Percentiles rank a stretch among this genome's conserved stretches.
Evolutionary conservation across 2,888 invertebrate species (phyloP).

Genomic region (Sinopyrophorus schimmeli): DNA sequence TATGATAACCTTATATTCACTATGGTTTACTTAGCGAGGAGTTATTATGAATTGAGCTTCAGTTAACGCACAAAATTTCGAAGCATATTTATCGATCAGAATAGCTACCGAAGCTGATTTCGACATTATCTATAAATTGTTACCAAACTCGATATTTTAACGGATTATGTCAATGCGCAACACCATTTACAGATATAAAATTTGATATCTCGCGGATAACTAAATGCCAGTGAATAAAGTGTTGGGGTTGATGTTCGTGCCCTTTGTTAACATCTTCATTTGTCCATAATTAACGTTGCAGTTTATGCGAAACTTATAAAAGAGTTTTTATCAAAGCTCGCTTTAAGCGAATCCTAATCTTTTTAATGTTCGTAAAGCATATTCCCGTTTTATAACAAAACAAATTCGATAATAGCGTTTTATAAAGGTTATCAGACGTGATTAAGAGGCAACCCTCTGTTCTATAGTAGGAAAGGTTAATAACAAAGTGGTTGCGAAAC

Average conservation of each 20-base stretch:
- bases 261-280: too few relatives aligned
- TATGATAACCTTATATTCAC: conserved; percentile 14
- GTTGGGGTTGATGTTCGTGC: too few relatives aligned
- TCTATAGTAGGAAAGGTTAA: conserved; percentile 48
- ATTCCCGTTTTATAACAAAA: too few relatives aligned
- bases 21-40: conserved; percentile 10
- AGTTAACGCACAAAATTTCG: conserved; percentile 5
- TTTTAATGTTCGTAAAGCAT: too few relatives aligned
- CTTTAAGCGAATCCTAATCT: too few relatives aligned
- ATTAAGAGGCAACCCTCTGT: conserved; percentile 43
- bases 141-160: conserved; percentile 12
- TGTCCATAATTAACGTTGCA: too few relatives aligned
- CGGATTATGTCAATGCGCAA: conserved; percentile 7
- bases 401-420: conserved; percentile 26
- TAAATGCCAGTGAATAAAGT: too few relatives aligned
- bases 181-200: conserved; percentile 14
- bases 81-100: not conserved
- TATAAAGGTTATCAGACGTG: conserved; percentile 45
- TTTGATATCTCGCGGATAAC: too few relatives aligned
- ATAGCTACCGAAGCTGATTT: conserved; percentile 3
- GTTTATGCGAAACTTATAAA: too few relatives aligned
- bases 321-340: too few relatives aligned
- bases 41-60: conserved; percentile 13
- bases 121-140: not conserved
- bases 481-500: conserved; percentile 49